Evolutionary conservation across 2,888 invertebrate genomes (phyloP).

Genomic region (Antitype chi): DNA sequence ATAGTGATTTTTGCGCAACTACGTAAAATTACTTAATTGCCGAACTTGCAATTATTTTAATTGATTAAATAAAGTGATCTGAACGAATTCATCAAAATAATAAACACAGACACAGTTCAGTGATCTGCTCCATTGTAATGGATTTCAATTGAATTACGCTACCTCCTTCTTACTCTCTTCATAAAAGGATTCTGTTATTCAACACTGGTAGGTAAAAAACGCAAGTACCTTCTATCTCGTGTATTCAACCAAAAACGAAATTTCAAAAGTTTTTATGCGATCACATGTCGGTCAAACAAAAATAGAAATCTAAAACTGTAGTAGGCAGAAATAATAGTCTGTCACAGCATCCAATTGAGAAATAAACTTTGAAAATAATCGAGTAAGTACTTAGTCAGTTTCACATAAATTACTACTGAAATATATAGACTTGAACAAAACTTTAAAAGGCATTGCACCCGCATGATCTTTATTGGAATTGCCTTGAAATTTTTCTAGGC

Average conservation of each 20-base stretch:
- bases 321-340: slow-evolving; percentile 20
- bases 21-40: background rate
- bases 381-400: background rate
- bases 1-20: background rate
- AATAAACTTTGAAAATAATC: slow-evolving; percentile 9
- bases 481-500: slow-evolving; percentile 30
- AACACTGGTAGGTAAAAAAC: slow-evolving; percentile 8
- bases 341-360: slow-evolving; percentile 30
- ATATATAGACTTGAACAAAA: background rate
- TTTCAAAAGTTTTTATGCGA: slow-evolving; percentile 17
- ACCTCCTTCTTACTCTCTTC: slow-evolving; percentile 7
- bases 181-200: slow-evolving; percentile 12
- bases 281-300: slow-evolving; percentile 33
- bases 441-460: slow-evolving; percentile 27
- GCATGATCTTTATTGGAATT: slow-evolving; percentile 22
- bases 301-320: slow-evolving; percentile 61
- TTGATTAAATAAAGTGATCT: background rate
- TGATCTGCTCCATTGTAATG: slow-evolving; percentile 26
- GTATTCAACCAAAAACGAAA: slow-evolving; percentile 28
- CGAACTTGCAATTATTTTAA: background rate
- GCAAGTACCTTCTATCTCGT: background rate
- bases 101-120: slow-evolving; percentile 25
- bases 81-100: background rate
- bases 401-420: background rate
- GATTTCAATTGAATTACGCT: slow-evolving; percentile 38